Evolutionary conservation across 2,113 vertebrate genomes (phyloP), one percentile per base, ranked within the genome.

Genomic region (Callorhinus ursinus): DNA sequence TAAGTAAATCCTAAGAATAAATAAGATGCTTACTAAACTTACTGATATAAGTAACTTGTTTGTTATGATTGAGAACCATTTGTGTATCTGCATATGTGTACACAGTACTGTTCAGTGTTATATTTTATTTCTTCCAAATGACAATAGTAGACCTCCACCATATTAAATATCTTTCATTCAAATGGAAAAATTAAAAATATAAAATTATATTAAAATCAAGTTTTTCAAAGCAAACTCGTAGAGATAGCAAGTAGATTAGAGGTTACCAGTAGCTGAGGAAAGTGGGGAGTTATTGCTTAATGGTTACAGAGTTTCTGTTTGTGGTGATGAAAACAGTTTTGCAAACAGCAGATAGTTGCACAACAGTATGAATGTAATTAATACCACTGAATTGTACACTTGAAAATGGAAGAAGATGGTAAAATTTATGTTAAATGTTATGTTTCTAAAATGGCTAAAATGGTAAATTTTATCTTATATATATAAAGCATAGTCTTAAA

Each of bases 141-240:
- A 79, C 15, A 86, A 82, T 9, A 57, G 53, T 49, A 87, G 51
- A 86, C 5, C 81, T 95, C 67, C 81, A 97, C 3, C 3, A 67
- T 93, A 94, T 92, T 69, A 90, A 79, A 88, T 88, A 26, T 21
- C 89, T 71, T 74, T 91, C 57, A 92, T 31, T 22, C 6, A 94
- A 82, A 14, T 49, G 9, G 8, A 71, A 92, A 96, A 92, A 55
- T 74, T 55, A n/a, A 82, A 90, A 97, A 97, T 77, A 55, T 63
- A 96, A 12, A 97, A 82, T 67, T 22, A 63, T 67, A 76, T 76
- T 96, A 88, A 94, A 97, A 94, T 31, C 13, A 21, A 90, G 28
- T 87, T 82, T 92, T 92, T 82, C 61, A 95, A 96, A n/a, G 33
- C 33, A 95, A 95, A 97, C 65, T 71, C 42, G 67, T 49, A 87